Conservation (phyloP, 30 jellyfish, hydroid and myxozoan genomes). For the Turritopsis rubra region DNA sequence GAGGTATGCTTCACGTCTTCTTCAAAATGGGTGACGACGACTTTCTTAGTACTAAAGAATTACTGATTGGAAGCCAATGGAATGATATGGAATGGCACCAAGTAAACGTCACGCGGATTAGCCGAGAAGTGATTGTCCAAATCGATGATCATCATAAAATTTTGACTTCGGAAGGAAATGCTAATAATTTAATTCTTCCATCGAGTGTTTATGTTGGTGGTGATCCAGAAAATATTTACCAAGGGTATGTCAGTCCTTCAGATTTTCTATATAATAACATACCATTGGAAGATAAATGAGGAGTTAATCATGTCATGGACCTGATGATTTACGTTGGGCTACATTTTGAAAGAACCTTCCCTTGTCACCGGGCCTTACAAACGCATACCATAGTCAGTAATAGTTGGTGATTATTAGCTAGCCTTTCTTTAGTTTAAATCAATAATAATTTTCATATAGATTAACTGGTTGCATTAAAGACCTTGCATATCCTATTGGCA, state of each 20-base stretch:
- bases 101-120: slow-evolving; percentile 25
- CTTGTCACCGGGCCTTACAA: too few relatives aligned
- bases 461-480: slow-evolving; percentile 21
- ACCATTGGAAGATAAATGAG: background rate
- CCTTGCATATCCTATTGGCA: slow-evolving; percentile 4
- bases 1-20: slow-evolving; percentile 4
- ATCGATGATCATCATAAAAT: slow-evolving; percentile 3
- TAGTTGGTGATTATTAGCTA: background rate
- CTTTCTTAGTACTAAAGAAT: background rate
- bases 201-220: slow-evolving; percentile 22
- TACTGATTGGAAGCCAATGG: slow-evolving; percentile 20
- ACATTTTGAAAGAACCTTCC: too few relatives aligned
- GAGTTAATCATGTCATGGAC: too few relatives aligned
- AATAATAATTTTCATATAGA: background rate
- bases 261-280: background rate
- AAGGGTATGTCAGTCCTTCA: background rate
- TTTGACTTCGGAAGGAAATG: slow-evolving; percentile 4
- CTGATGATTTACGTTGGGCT: too few relatives aligned
- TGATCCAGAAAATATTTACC: background rate
- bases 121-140: slow-evolving; percentile 18
- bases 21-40: slow-evolving; percentile 21
- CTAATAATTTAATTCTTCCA: background rate
- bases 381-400: background rate
- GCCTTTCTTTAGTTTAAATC: too few relatives aligned
- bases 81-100: slow-evolving; percentile 35